Conservation (phyloP, 2,113 vertebrate genomes). For the Zeus faber region DNA sequence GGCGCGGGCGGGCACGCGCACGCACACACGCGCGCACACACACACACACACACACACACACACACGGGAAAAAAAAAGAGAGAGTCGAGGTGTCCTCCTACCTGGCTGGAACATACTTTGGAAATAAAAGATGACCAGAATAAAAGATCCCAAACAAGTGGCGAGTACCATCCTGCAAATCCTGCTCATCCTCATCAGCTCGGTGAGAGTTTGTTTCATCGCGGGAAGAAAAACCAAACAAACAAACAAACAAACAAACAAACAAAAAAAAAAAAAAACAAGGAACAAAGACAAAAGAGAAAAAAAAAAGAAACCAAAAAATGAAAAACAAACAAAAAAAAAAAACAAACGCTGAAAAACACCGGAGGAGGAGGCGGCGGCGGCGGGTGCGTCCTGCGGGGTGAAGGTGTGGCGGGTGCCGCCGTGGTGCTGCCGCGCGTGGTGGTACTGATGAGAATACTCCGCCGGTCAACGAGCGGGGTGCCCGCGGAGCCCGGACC, state of each 20-base stretch:
- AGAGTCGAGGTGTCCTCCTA: constrained; percentile 71
- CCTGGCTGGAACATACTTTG: constrained; percentile 99
- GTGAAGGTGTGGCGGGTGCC: constrained; percentile 37
- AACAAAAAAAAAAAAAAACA: too few species aligned
- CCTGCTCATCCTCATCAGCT: constrained; percentile 94
- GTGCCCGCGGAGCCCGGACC: constrained; percentile 49
- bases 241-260: too few species aligned
- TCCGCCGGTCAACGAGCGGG: constrained; percentile 51
- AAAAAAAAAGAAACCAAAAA: too few species aligned
- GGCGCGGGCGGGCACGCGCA: too few species aligned
- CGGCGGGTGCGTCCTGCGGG: constrained; percentile 18
- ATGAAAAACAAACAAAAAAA: too few species aligned
- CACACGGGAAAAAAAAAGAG: too few species aligned
- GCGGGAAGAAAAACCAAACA: constrained; percentile 41
- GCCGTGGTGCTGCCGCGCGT: constrained; percentile 60
- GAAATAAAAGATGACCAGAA: constrained; percentile 98
- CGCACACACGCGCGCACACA: constrained; percentile 3
- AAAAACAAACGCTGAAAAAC: too few species aligned
- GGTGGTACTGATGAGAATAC: constrained; percentile 40
- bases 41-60: constrained; percentile 7
- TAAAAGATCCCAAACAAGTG: constrained; percentile 96
- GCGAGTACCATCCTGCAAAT: constrained; percentile 93
- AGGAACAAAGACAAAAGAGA: too few species aligned
- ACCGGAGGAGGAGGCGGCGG: constrained; percentile 16
- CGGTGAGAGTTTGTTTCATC: constrained; percentile 91